These are phyloP conservation scores for Epinotia demarniana DNA, from an alignment of 2,888 invertebrate genomes.

Conservation along the genomic window DNA sequence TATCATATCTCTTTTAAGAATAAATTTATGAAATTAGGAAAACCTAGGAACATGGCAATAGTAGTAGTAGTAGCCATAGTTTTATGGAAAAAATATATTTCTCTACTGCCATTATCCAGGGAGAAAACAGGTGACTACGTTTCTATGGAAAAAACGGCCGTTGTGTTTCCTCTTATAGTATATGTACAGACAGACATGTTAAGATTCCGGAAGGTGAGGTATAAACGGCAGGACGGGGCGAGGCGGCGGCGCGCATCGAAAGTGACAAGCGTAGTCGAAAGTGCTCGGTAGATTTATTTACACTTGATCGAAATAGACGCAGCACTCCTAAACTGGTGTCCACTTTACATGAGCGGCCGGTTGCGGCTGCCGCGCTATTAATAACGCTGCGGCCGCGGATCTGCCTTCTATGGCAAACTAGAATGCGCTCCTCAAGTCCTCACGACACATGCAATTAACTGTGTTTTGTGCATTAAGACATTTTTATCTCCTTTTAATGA, in stretches of 20 bases:
- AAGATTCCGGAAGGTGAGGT: constrained; percentile 39
- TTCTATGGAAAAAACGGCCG: too few relatives aligned
- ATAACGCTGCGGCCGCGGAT: constrained; percentile 73
- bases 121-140: too few relatives aligned
- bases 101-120: too few relatives aligned
- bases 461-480: constrained; percentile 67
- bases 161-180: too few relatives aligned
- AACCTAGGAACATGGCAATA: too few relatives aligned
- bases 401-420: constrained; percentile 77
- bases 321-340: constrained; percentile 80
- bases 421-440: constrained; percentile 64
- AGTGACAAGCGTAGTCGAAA: constrained; percentile 78
- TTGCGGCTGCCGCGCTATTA: constrained; percentile 70
- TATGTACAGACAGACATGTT: not conserved
- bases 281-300: constrained; percentile 81
- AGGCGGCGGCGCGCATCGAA: constrained; percentile 66
- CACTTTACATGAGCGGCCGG: constrained; percentile 73
- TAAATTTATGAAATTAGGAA: too few relatives aligned
- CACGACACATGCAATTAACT: constrained; percentile 67
- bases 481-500: constrained; percentile 65
- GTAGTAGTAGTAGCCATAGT: too few relatives aligned
- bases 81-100: too few relatives aligned
- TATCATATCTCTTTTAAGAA: too few relatives aligned
- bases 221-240: constrained; percentile 57
- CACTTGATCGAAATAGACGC: constrained; percentile 80